Conservation (phyloP, 2,888 invertebrate species). For the Bhutanitis thaidina region DNA sequence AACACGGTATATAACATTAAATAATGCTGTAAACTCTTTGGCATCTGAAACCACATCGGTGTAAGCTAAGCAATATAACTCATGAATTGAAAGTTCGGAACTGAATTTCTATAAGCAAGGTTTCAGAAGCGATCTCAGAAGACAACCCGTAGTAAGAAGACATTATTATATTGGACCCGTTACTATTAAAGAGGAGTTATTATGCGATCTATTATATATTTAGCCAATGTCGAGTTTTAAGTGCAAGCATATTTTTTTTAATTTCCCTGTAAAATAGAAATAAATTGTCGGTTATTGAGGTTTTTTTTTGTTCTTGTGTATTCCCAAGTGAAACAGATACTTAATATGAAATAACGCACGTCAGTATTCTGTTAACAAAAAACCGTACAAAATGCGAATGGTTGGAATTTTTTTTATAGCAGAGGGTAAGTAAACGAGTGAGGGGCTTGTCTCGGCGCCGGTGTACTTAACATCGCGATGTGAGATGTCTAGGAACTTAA, state of each 20-base stretch:
- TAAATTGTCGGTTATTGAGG: conserved; percentile 17
- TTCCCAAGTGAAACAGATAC: no score
- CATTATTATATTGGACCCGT: background rate
- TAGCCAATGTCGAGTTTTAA: conserved; percentile 5
- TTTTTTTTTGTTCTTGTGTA: conserved; percentile 4
- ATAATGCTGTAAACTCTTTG: background rate
- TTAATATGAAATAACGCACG: no score
- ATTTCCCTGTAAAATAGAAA: conserved; percentile 14
- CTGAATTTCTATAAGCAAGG: background rate
- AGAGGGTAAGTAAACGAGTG: no score
- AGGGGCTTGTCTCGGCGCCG: no score
- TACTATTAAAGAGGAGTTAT: background rate
- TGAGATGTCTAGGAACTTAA: no score
- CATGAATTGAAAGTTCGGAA: background rate
- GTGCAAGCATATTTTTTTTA: conserved; percentile 5
- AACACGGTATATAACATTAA: conserved; percentile 4
- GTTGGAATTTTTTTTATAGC: no score
- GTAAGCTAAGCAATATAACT: background rate
- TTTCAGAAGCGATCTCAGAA: background rate
- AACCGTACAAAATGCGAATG: no score
- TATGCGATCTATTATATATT: background rate
- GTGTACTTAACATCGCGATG: no score
- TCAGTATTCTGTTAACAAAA: no score
- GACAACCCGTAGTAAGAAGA: no score
- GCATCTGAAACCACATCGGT: background rate